Conservation (phyloP, 2,888 invertebrate species). For the Brachyopa scutellaris region DNA sequence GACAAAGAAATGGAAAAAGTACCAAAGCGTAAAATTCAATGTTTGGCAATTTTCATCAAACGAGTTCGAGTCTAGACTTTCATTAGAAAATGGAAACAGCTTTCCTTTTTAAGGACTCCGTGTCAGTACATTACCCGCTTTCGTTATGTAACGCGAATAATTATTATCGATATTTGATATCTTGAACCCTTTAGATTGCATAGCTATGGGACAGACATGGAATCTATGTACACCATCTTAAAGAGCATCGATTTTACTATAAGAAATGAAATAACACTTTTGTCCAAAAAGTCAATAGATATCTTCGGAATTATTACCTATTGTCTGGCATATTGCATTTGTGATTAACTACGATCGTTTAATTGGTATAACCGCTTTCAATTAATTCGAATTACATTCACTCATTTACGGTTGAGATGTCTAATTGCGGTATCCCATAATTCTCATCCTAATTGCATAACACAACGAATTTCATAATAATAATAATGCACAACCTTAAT, state of each 20-base stretch:
- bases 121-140: too few species aligned
- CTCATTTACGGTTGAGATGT: not conserved
- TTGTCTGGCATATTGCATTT: not conserved
- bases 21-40: conserved; percentile 21
- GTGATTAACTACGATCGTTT: not conserved
- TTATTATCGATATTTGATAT: too few species aligned
- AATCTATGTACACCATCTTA: too few species aligned
- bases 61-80: conserved; percentile 5
- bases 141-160: too few species aligned
- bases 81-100: not conserved
- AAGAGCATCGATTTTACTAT: too few species aligned
- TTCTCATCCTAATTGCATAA: not conserved
- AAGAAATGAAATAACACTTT: too few species aligned
- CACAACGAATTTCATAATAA: not conserved
- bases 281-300: not conserved
- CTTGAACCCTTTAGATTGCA: too few species aligned
- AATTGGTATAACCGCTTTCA: not conserved
- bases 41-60: conserved; percentile 14
- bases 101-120: not conserved
- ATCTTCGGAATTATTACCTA: not conserved
- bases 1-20: conserved; percentile 2
- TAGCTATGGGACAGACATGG: too few species aligned
- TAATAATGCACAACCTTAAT: not conserved
- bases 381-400: not conserved
- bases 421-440: not conserved